Evolutionary conservation across 1,140 invertebrate genomes (phyloP), one percentile per base, ranked within the genome.

Genomic region (Solen grandis): DNA sequence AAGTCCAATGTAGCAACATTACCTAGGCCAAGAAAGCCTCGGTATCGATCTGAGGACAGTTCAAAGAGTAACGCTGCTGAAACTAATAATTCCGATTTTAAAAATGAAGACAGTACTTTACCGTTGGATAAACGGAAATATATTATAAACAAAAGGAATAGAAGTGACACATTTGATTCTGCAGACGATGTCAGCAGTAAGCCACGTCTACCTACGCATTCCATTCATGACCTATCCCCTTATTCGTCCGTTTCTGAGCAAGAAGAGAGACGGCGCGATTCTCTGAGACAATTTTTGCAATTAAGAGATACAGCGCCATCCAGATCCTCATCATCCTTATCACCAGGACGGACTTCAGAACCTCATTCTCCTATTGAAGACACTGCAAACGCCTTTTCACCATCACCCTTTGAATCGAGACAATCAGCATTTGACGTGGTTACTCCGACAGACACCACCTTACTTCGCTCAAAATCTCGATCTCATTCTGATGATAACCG

Each of bases 51-150:
- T 27, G 77, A n/a, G n/a, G n/a, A n/a, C n/a, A n/a, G n/a, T n/a
- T n/a, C n/a, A n/a, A n/a, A n/a, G n/a, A n/a, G n/a, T n/a, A n/a
- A n/a, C n/a, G n/a, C n/a, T n/a, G n/a, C n/a, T n/a, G n/a, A n/a
- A n/a, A n/a, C n/a, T n/a, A n/a, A n/a, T n/a, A n/a, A n/a, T n/a
- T n/a, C n/a, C n/a, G n/a, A n/a, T n/a, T n/a, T n/a, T n/a, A n/a
- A n/a, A n/a, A n/a, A n/a, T n/a, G n/a, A n/a, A n/a, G n/a, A n/a
- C n/a, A n/a, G n/a, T n/a, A n/a, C n/a, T n/a, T 68, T 72, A n/a
- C 77, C 77, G 10, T 41, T 80, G n/a, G 77, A 80, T 65, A 80
- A 80, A 41, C 66, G 77, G 38, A 80, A 80, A 80, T 80, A 80
- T 38, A 60, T 80, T 8, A 80, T 80, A 36, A 65, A 72, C 35